Conservation (phyloP, 2,797 vertebrate genomes). For the Anableps anableps region DNA sequence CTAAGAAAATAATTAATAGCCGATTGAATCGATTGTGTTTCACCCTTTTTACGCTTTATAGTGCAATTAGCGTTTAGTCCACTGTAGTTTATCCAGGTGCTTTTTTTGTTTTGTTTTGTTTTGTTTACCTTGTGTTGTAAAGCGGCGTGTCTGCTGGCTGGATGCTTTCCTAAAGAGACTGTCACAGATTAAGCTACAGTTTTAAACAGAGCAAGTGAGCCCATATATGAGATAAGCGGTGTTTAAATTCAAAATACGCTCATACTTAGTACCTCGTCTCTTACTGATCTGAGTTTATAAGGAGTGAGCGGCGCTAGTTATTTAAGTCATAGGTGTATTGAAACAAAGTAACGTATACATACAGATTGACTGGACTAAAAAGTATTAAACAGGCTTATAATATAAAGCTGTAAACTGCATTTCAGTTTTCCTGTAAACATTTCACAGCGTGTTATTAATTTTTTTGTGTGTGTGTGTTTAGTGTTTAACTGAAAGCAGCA, state of each 20-base stretch:
- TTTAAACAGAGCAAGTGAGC: background rate
- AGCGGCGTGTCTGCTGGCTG: background rate
- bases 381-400: background rate
- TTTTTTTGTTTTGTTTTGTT: background rate
- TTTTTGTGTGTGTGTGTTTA: background rate
- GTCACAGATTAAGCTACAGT: background rate
- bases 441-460: background rate
- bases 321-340: background rate
- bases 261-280: background rate
- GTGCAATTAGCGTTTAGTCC: background rate
- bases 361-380: background rate
- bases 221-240: background rate
- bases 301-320: background rate
- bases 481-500: background rate
- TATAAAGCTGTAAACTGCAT: background rate
- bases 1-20: accelerated
- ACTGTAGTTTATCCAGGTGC: background rate
- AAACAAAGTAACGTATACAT: background rate
- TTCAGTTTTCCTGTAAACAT: background rate
- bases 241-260: background rate
- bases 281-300: background rate
- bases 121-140: background rate
- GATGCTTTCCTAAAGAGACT: background rate
- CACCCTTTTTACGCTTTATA: accelerated
- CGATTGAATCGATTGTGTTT: accelerated